Evolutionary conservation across 2,888 invertebrate species (phyloP).

Genomic region (Doris montereyensis): DNA sequence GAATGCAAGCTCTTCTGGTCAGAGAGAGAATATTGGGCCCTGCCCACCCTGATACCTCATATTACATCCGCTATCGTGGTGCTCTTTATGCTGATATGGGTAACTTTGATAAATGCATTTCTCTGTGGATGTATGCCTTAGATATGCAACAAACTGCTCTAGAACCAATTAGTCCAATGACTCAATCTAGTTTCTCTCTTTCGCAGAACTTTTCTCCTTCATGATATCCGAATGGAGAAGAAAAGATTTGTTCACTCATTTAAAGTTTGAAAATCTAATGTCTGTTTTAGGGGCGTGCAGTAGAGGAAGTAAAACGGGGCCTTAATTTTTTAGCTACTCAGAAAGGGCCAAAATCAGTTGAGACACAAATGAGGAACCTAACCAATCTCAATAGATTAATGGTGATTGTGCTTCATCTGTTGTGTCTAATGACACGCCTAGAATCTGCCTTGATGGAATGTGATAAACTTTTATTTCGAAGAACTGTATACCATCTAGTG

Average conservation of each 20-base stretch:
- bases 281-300: conserved; percentile 86
- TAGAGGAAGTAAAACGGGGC: conserved; percentile 76
- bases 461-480: conserved; percentile 33
- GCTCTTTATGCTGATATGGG: conserved; percentile 93
- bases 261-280: conserved; percentile 86
- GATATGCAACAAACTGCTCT: conserved; percentile 96
- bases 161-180: conserved; percentile 93
- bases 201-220: conserved; percentile 88
- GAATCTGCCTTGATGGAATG: conserved; percentile 55
- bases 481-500: conserved; percentile 79
- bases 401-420: conserved; percentile 85
- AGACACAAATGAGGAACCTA: conserved; percentile 77
- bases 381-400: conserved; percentile 86
- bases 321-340: conserved; percentile 9
- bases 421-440: conserved; percentile 69
- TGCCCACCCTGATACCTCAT: conserved; percentile 96
- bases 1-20: conserved; percentile 90
- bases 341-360: conserved; percentile 45
- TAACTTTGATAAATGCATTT: conserved; percentile 89
- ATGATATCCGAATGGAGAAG: conserved; percentile 85
- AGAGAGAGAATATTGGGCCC: conserved; percentile 91
- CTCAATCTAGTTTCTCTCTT: conserved; percentile 92
- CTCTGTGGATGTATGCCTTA: conserved; percentile 96
- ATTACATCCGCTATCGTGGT: conserved; percentile 94
- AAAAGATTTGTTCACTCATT: conserved; percentile 34